Conservation (phyloP, 2,113 vertebrate species). For the Rafetus swinhoei region DNA sequence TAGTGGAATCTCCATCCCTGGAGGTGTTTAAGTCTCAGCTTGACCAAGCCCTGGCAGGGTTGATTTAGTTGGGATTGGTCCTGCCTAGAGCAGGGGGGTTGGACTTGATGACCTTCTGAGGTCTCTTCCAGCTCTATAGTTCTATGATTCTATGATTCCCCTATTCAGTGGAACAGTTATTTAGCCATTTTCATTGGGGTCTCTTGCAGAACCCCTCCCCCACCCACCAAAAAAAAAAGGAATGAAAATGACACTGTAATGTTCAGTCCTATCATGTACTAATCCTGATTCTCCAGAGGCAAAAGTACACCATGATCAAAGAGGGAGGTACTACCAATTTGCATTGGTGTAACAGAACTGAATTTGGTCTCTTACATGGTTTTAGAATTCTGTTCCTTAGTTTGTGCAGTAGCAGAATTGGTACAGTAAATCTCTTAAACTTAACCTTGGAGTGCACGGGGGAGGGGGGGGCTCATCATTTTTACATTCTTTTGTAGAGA, state of each 20-base stretch:
- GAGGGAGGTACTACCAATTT: background rate
- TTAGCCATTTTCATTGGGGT: background rate
- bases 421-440: background rate
- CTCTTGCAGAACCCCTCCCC: background rate
- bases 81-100: too few relatives aligned
- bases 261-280: background rate
- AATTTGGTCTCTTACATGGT: background rate
- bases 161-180: background rate
- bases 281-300: background rate
- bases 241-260: background rate
- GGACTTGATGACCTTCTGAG: too few relatives aligned
- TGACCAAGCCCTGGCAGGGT: too few relatives aligned
- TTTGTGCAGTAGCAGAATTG: background rate
- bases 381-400: background rate
- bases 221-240: background rate
- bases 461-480: background rate
- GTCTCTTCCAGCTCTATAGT: too few relatives aligned
- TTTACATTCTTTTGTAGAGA: slow-evolving; percentile 12
- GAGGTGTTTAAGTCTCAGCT: too few relatives aligned
- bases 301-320: background rate
- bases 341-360: background rate
- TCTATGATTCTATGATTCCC: too few relatives aligned
- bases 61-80: too few relatives aligned
- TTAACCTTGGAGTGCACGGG: background rate
- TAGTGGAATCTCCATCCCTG: too few relatives aligned